Base-by-base conservation (phyloP, 2,113 vertebrate species). In the Rhabdomys dilectus region DNA sequence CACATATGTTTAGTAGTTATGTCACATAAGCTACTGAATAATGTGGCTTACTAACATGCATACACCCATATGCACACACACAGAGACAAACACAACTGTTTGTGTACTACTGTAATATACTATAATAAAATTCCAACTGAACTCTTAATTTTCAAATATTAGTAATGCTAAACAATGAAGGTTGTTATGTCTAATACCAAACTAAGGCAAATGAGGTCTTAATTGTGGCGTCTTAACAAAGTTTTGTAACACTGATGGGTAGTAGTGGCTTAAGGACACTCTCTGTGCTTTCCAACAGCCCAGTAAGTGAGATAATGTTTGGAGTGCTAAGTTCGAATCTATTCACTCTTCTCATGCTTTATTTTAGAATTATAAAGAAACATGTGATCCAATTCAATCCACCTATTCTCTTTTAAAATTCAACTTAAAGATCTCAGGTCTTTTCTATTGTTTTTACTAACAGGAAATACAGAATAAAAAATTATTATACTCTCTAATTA, bases 361-460 rank as follows among this genome's bases (percentile, higher is more conserved):
- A 88, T 81, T 97, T 94, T 91, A 80, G 6, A 82, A 86, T 89
- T 5, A 17, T 87, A 21, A 94, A 73, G 42, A 88, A 62, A 26
- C 7, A 12, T 73, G 3, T 91, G 92, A 45, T 84, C 5, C n/a
- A 85, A 64, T 1, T 87, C 36, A 21, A 3, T 39, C 24, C 2
- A 72, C 12, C 1, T 87, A 94, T 73, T 24, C 76, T 6, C 82
- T 26, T 58, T 91, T 94, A 62, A 84, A 96, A 84, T 93, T 91
- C 56, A 80, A 19, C 39, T 91, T 92, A 68, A 45, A 10, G 34
- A 29, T 53, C 8, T 72, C 24, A 51, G 56, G n/a, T 81, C 11
- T 13, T 77, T 92, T 77, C 29, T 29, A 6, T 80, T 78, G 89
- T 10, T 87, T 92, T 72, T 17, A 53, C 80, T 72, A 48, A 42